Base-by-base conservation (phyloP, 2,797 vertebrate species). In the Pseudochromis fuscus region DNA sequence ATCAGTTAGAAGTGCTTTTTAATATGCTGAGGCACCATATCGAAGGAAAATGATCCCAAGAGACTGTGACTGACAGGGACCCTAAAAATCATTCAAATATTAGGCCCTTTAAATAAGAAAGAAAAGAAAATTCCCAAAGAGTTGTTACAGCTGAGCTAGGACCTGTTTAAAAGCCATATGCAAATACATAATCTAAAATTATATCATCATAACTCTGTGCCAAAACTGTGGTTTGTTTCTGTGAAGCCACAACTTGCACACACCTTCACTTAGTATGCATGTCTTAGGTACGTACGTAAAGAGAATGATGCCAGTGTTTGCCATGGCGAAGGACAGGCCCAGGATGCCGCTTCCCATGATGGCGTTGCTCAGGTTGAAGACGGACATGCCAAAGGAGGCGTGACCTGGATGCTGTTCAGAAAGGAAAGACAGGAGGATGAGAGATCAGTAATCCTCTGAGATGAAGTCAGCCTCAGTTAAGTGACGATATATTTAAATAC, bases 261-360 rank as follows among this genome's bases (percentile, higher is more conserved):
- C 21, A 31, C 24, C 30, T 33, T 42, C n/a, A n/a, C 42, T 15
- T 24, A 11, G 15, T n/a, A 44, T 4, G 7, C 31, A 44, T 12
- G 28, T 9, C 2, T 23, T 9, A 7, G 4, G 18, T 23, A 95
- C 96, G 95, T 87, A 99, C 97, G 95, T 70, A 63, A 99, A 99
- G 61, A 99, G 93, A 8, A 99, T 35, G 45, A 99, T 99, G 80
- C 98, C 98, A 0, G 98, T 99, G 92, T 99, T 99, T 55, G 98
- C 97, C 97, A 99, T 97, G 66, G 98, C 98, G 13, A 94, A 99
- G 31, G 98, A 99, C 58, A 99, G 89, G 40, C 98, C 98, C 72
- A 99, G 90, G 83, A 99, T 98, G 2, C 98, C 98, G 0, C 98
- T 99, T 84, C 98, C 98, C 97, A 99, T 99, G 82, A 99, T 99